Evolutionary conservation across 2,888 invertebrate genomes (phyloP).

Genomic region (Eledona agricola): DNA sequence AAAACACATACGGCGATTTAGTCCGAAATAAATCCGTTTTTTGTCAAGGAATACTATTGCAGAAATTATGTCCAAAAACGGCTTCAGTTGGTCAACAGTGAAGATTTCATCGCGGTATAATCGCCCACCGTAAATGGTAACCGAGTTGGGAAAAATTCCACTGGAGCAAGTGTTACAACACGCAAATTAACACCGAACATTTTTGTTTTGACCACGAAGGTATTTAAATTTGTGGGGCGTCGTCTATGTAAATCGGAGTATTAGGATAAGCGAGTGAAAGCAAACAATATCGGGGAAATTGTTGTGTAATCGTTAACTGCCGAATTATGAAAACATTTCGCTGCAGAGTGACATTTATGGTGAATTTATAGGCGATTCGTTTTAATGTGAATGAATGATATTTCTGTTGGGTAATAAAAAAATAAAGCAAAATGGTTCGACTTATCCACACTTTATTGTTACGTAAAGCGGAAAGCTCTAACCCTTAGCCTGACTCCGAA

Average conservation of each 20-base stretch:
- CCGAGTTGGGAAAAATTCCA: slow-evolving; percentile 26
- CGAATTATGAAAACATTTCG: background rate
- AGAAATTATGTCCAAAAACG: slow-evolving; percentile 2
- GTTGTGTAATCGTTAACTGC: slow-evolving; percentile 7
- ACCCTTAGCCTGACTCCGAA: too few species aligned
- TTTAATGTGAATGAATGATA: too few species aligned
- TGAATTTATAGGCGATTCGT: too few species aligned
- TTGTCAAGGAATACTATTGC: too few species aligned
- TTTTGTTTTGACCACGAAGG: slow-evolving; percentile 23
- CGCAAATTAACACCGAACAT: slow-evolving; percentile 14
- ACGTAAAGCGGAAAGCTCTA: too few species aligned
- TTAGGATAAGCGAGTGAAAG: slow-evolving; percentile 25
- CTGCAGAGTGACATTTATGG: too few species aligned
- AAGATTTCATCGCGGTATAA: slow-evolving; percentile 19
- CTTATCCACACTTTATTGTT: too few species aligned
- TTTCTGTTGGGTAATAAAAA: too few species aligned
- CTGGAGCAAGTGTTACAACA: slow-evolving; percentile 22
- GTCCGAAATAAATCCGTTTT: background rate
- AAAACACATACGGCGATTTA: too few species aligned
- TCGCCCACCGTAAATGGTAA: slow-evolving; percentile 5
- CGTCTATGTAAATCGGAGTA: slow-evolving; percentile 11
- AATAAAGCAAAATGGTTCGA: too few species aligned
- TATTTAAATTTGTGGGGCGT: slow-evolving; percentile 24
- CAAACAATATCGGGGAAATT: slow-evolving; percentile 25
- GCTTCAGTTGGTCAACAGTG: slow-evolving; percentile 7